These are phyloP conservation scores for Ciona savignyi DNA, from an alignment of 23 tunicate species.

Conservation along the genomic window DNA sequence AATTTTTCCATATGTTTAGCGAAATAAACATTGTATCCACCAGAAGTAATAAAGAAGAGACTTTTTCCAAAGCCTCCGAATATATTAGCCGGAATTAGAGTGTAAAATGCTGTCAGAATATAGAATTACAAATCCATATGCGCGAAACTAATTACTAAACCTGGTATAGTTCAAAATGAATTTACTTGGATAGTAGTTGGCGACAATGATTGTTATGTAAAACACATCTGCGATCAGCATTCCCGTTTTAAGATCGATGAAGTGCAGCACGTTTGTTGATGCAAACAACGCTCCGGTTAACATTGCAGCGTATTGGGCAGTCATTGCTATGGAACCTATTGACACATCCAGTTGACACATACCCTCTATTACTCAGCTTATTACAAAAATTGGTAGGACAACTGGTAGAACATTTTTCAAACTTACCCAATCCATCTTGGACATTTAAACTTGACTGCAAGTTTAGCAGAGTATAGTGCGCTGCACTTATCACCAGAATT, in stretches of 20 bases:
- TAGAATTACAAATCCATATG: too few species aligned
- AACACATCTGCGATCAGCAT: neutral
- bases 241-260: neutral
- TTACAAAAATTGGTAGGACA: too few species aligned
- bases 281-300: neutral
- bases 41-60: neutral
- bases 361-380: too few species aligned
- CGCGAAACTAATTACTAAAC: too few species aligned
- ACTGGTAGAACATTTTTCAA: too few species aligned
- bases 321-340: neutral
- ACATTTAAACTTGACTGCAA: neutral
- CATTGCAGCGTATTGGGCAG: neutral
- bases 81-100: conserved; percentile 7
- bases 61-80: conserved; percentile 5
- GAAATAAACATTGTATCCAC: neutral
- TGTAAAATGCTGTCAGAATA: neutral
- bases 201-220: neutral
- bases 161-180: too few species aligned
- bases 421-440: neutral
- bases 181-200: neutral
- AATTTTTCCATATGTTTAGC: neutral
- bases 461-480: neutral
- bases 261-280: neutral
- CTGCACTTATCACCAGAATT: neutral
- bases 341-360: too few species aligned